These are phyloP conservation scores for Peucedramus taeniatus DNA, from an alignment of 2,113 vertebrate species.

Conservation along the genomic window DNA sequence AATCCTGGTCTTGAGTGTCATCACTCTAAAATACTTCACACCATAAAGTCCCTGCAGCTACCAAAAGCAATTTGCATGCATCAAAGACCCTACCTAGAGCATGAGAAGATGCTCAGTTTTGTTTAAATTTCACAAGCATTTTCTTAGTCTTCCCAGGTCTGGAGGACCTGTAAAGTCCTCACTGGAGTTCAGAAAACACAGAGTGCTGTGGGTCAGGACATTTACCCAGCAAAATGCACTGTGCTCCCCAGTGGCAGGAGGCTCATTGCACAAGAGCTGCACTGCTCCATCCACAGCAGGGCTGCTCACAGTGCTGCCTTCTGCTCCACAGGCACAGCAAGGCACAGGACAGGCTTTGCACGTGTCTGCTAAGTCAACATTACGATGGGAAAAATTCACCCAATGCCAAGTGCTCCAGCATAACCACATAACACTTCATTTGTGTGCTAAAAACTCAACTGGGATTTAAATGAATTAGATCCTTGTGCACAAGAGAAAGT, in stretches of 20 bases:
- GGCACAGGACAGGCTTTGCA: not conserved
- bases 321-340: not conserved
- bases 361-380: not conserved
- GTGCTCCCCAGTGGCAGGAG: not conserved
- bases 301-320: not conserved
- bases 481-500: not conserved
- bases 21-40: not conserved
- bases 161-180: not conserved
- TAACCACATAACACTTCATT: not conserved
- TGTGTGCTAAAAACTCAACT: not conserved
- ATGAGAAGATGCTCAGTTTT: not conserved
- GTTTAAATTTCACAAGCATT: not conserved
- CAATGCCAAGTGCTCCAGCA: constrained; percentile 7
- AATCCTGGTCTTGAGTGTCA: not conserved
- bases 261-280: not conserved
- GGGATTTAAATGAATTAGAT: constrained; percentile 38
- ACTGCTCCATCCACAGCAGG: rapidly evolving
- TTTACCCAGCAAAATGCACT: not conserved
- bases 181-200: not conserved
- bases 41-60: not conserved
- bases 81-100: not conserved
- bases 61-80: not conserved
- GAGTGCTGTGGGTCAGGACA: not conserved
- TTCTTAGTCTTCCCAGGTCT: not conserved
- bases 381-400: constrained; percentile 5